Percentiles rank a stretch among this genome's conserved stretches.
Evolutionary conservation across 2,888 invertebrate genomes (phyloP).

Genomic region (Lasioglossum morio): DNA sequence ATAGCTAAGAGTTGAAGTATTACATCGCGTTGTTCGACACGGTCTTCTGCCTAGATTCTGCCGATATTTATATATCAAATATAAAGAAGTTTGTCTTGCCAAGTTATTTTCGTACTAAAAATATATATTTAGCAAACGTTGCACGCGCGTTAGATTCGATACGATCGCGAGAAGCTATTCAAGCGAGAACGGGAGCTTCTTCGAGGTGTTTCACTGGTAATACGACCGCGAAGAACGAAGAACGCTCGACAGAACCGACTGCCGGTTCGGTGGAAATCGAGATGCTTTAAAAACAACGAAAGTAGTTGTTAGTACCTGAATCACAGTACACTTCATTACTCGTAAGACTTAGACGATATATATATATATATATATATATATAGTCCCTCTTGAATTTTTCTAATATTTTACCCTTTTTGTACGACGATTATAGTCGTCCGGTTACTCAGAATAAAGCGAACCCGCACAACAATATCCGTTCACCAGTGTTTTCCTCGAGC

Average conservation of each 20-base stretch:
- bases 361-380: conserved; percentile 20
- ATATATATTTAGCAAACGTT: conserved; percentile 23
- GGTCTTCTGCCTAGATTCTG: conserved; percentile 43
- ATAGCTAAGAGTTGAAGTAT: conserved; percentile 32
- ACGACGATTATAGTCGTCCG: conserved; percentile 61
- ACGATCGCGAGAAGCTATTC: conserved; percentile 10
- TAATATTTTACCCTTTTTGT: conserved; percentile 62
- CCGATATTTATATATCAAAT: conserved; percentile 49
- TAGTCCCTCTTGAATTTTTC: conserved; percentile 48
- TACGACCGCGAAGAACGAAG: neutral
- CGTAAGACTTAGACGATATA: conserved; percentile 61
- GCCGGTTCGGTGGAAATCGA: conserved; percentile 40
- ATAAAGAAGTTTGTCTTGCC: conserved; percentile 61
- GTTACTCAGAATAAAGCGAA: conserved; percentile 53
- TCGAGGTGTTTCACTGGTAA: conserved; percentile 41
- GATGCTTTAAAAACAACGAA: conserved; percentile 69
- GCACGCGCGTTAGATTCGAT: conserved; percentile 39
- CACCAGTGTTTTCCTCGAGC: neutral
- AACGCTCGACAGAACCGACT: conserved; percentile 7
- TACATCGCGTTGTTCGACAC: conserved; percentile 33
- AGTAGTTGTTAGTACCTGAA: conserved; percentile 77
- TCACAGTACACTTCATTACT: conserved; percentile 72
- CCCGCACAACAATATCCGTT: conserved; percentile 16
- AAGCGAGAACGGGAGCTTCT: conserved; percentile 4
- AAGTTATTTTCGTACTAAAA: conserved; percentile 64